Evolutionary conservation across 2,113 vertebrate genomes (phyloP), one percentile per base, ranked within the genome.

Genomic region (Lycaon pictus): DNA sequence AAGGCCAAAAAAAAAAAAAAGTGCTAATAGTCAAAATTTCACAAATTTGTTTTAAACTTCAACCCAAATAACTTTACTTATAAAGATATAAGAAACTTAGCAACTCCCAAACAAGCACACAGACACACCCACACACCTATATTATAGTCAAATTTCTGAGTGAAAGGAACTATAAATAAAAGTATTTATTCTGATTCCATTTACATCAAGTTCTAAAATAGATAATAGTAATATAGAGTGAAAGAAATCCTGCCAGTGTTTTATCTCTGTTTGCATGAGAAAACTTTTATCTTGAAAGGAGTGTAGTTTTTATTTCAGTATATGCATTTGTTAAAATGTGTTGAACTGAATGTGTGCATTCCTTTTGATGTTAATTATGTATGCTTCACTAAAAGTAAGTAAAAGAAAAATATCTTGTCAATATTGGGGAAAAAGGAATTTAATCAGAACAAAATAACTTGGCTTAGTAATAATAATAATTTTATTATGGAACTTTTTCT

Each of bases 301-400:
- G 1, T 93, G 5, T 53, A 3, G 12, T 55, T 94, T 48, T 65
- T 63, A 79, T 12, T 12, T 20, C 22, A 1, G 3, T 27, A 25
- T 77, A 32, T 63, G 10, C 56, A 88, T 76, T 88, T 90, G 65
- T 71, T 58, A 88, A 71, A 94, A 81, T 88, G 20, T 55, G 77
- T 92, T 93, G 51, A 97, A 69, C 19, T 76, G 35, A 85, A 32
- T 77, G 29, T 87, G 29, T 80, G 2, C 5, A 35, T 94, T 93
- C 85, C 37, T 22, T 92, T 95, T 55, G 79, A 58, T 76, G n/a
- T 83, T 83, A 90, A 84, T 63, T 35, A 67, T 43, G 35, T 35
- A 67, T 43, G 35, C 7, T 88, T 92, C 62, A 63, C 7, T 51
- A 25, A 94, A 76, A 65, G 1, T 19, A 5, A 7, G 10, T 23